Conservation (phyloP, 2,797 vertebrate genomes). For the Melanotaenia nigrans region DNA sequence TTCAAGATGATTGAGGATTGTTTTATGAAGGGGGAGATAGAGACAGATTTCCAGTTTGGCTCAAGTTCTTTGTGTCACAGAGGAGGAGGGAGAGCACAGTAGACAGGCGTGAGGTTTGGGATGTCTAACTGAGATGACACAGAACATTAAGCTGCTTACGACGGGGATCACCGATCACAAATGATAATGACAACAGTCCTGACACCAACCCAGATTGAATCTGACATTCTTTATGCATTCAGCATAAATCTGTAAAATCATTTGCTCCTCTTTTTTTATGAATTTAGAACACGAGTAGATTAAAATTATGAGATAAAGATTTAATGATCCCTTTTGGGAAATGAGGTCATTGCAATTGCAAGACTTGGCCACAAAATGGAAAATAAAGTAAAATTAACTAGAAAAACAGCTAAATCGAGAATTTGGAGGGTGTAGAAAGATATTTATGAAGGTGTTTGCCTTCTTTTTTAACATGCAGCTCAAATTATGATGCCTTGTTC, state of each 20-base stretch:
- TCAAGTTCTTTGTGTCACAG: slow-evolving; percentile 7
- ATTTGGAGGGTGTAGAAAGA: not conserved
- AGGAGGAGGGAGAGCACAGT: not conserved
- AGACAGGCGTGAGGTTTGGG: slow-evolving; percentile 23
- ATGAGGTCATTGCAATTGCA: slow-evolving; percentile 25
- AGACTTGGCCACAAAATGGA: not conserved
- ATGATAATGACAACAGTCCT: slow-evolving; percentile 48
- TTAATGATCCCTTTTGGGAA: slow-evolving; percentile 13
- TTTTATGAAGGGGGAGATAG: not conserved
- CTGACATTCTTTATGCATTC: slow-evolving; percentile 30
- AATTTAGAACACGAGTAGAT: slow-evolving; percentile 15
- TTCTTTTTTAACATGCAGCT: not conserved
- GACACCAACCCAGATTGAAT: slow-evolving; percentile 42
- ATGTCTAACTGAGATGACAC: slow-evolving; percentile 53
- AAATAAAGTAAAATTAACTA: not conserved
- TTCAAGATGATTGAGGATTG: slow-evolving; percentile 41
- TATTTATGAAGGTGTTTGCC: not conserved
- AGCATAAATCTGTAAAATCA: slow-evolving; percentile 28
- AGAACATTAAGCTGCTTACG: slow-evolving; percentile 69
- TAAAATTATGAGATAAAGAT: slow-evolving; percentile 22
- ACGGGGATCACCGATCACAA: slow-evolving; percentile 57
- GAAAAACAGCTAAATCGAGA: not conserved
- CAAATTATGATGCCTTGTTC: no score
- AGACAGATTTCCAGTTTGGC: slow-evolving; percentile 30
- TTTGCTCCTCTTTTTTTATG: slow-evolving; percentile 31